phyloP scores from a whole-genome alignment of 2,113 vertebrate genomes.

The Crocuta crocuta region DNA sequence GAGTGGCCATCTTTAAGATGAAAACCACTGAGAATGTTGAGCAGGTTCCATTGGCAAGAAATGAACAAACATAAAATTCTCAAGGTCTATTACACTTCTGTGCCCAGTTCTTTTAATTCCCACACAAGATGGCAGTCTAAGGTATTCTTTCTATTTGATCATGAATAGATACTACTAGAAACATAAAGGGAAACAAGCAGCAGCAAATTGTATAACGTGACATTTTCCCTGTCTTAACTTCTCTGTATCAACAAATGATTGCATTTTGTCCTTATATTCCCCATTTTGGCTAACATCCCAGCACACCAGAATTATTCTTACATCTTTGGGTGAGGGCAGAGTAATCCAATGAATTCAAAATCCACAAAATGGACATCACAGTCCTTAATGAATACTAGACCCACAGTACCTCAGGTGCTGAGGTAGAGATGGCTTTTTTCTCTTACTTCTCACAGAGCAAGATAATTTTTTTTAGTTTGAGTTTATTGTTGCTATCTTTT shows the following conservation, averaged over 20 bases:
- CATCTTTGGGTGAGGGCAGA: background rate
- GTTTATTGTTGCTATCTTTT: background rate
- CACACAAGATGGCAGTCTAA: constrained; percentile 84
- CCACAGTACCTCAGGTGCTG: background rate
- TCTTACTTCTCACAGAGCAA: background rate
- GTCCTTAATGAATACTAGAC: background rate
- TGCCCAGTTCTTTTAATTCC: constrained; percentile 78
- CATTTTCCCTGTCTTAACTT: background rate
- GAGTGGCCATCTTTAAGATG: background rate
- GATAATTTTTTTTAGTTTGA: background rate
- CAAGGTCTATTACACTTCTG: constrained; percentile 75
- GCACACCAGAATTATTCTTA: background rate
- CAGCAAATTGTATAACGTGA: constrained; percentile 65
- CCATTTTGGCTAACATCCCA: background rate
- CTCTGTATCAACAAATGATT: constrained; percentile 15
- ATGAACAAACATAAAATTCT: constrained; percentile 71
- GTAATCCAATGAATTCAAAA: background rate
- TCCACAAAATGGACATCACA: background rate
- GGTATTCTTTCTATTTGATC: constrained; percentile 79
- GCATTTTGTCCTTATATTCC: background rate
- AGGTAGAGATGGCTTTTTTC: background rate
- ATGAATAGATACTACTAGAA: constrained; percentile 75
- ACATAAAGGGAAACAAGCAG: constrained; percentile 75
- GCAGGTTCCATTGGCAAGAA: constrained; percentile 43
- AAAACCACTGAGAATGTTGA: constrained; percentile 63